Conservation (phyloP, 30 jellyfish, hydroid and myxozoan genomes). For the Catostylus mosaicus region DNA sequence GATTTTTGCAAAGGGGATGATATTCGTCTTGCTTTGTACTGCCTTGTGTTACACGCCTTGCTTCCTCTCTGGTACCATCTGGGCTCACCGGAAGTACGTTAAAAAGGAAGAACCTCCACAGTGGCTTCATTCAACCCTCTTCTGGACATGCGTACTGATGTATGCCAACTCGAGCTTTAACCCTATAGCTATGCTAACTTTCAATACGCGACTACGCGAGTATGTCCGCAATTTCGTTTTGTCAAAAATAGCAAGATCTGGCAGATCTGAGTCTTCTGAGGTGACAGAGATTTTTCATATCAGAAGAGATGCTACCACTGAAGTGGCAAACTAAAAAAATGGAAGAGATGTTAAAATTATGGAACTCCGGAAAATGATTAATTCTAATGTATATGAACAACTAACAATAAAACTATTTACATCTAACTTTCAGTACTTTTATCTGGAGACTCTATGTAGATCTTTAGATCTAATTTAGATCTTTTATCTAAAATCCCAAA, state of each 20-base stretch:
- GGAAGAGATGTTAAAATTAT: constrained; percentile 13
- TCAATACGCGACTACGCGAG: constrained; percentile 48
- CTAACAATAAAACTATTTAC: too few species aligned
- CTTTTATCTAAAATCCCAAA: too few species aligned
- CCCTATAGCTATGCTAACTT: constrained; percentile 45
- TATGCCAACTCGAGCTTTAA: constrained; percentile 60
- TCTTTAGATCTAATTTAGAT: too few species aligned
- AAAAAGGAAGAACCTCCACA: constrained; percentile 29
- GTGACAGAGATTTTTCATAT: not conserved
- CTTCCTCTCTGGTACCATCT: constrained; percentile 53
- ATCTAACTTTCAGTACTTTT: too few species aligned
- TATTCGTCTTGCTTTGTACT: constrained; percentile 34
- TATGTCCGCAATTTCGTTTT: not conserved
- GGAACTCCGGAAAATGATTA: not conserved
- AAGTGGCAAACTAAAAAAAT: constrained; percentile 14
- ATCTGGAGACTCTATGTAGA: too few species aligned
- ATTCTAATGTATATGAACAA: too few species aligned
- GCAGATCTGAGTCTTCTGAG: not conserved
- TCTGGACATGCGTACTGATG: constrained; percentile 59
- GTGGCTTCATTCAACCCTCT: constrained; percentile 44
- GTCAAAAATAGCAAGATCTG: not conserved
- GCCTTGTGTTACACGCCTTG: constrained; percentile 50
- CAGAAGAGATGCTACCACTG: not conserved
- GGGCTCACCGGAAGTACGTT: constrained; percentile 59
- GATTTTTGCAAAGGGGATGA: constrained; percentile 61